Conservation (phyloP, 2,113 vertebrate genomes). For the Archilochus colubris region DNA sequence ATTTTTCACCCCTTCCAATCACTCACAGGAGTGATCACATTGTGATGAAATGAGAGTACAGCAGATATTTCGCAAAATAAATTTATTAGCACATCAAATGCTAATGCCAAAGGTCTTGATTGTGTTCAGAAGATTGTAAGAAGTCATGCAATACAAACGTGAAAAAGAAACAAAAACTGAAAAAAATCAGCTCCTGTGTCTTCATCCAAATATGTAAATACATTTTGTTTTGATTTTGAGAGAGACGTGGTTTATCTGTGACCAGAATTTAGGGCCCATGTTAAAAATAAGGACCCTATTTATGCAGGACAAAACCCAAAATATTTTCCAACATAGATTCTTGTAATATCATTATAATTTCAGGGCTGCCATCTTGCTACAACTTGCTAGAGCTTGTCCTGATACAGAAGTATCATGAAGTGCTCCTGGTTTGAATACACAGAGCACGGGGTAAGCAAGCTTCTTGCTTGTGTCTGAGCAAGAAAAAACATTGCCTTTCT, state of each 20-base stretch:
- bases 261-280: no score
- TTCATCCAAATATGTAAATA: no score
- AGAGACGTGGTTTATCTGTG: no score
- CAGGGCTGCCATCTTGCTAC: background rate
- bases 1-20: background rate
- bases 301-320: no score
- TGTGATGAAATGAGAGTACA: constrained; percentile 1
- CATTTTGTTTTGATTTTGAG: no score
- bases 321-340: background rate
- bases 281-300: no score
- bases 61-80: constrained; percentile 9
- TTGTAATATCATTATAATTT: background rate
- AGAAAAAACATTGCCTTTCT: background rate
- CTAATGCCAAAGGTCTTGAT: background rate
- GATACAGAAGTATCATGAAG: background rate
- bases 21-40: background rate
- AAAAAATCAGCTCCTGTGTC: no score
- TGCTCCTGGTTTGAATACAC: background rate
- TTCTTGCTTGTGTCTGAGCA: background rate
- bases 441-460: background rate
- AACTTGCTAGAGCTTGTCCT: background rate
- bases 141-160: background rate
- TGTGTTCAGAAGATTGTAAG: background rate
- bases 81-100: background rate
- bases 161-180: background rate